phyloP scores from a whole-genome alignment of 2,888 invertebrate species.

The Leucophenga montana region DNA sequence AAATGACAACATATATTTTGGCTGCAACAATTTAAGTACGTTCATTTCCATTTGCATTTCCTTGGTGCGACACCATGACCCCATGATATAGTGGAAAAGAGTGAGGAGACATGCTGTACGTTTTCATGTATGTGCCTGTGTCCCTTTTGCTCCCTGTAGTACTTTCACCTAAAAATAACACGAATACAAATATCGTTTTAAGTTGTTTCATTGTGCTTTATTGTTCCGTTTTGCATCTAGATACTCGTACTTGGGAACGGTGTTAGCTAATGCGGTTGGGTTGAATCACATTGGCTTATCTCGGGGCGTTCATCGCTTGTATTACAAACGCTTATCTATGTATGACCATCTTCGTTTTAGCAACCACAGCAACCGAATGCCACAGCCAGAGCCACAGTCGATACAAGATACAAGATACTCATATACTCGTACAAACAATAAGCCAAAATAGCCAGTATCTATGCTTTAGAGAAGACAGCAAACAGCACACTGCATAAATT shows the following conservation, averaged over 20 bases:
- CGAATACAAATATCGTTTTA: background rate
- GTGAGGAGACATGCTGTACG: background rate
- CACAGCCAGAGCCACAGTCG: background rate
- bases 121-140: background rate
- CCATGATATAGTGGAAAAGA: background rate
- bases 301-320: slow-evolving; percentile 9
- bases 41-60: slow-evolving; percentile 32
- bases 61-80: slow-evolving; percentile 3
- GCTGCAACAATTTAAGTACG: slow-evolving; percentile 30
- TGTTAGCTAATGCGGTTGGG: background rate
- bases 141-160: background rate
- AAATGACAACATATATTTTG: slow-evolving; percentile 32
- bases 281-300: background rate
- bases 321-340: slow-evolving; percentile 7
- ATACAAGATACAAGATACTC: background rate
- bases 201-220: background rate
- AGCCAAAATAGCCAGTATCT: background rate
- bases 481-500: slow-evolving; percentile 25
- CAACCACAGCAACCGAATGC: background rate
- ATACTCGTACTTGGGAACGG: background rate
- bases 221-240: background rate
- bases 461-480: background rate
- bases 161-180: slow-evolving; percentile 6
- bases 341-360: background rate
- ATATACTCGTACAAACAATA: background rate